Evolutionary conservation across 1,140 invertebrate species (phyloP), one percentile per base, ranked within the genome.

Genomic region (Amyelois transitella): DNA sequence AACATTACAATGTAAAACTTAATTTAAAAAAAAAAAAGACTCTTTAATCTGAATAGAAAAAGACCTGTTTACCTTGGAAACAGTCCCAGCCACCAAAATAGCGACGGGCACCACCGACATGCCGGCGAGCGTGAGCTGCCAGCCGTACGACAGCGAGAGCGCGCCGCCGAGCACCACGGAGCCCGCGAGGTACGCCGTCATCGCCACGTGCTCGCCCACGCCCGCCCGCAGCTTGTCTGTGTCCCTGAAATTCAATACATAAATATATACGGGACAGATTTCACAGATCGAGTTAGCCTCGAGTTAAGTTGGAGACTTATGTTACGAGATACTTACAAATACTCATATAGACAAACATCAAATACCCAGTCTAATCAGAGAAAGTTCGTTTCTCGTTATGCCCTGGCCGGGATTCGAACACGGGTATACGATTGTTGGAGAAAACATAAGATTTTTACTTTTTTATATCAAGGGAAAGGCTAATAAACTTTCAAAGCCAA

Each of bases 151-250:
- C 53, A 97, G 91, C 6, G 94, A 93, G 19, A 95, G 91, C 5
- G 91, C 76, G 12, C 95, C 80, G 32, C 92, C 93, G 6, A 92
- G 86, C 0, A 93, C 45, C 56, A 94, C 94, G 2, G 92, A 92
- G 7, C 92, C 89, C 10, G 91, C 69, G 22, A 93, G 91, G 69
- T 94, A 94, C 0, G 94, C 72, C 54, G 96, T 93, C 77, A 95
- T 92, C 2, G 92, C 93, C 17, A 97, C 90, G 86, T 98, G 98
- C 80, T 97, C 95, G 0, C 96, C 95, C 6, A 97, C 93, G 1
- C 96, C 97, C 69, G 95, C 94, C 58, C 95, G 92, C 48, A 98
- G 91, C 81, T 96, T 95, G 48, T 95, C 92, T 71, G 97, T 91
- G 78, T 98, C 96, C 74, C 96, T 97, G 78, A 72, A 18, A 48